Percentiles rank a stretch among this genome's conserved stretches.
These are phyloP conservation scores for Distichodus sexfasciatus DNA, from an alignment of 2,797 vertebrate species.

Conservation along the genomic window DNA sequence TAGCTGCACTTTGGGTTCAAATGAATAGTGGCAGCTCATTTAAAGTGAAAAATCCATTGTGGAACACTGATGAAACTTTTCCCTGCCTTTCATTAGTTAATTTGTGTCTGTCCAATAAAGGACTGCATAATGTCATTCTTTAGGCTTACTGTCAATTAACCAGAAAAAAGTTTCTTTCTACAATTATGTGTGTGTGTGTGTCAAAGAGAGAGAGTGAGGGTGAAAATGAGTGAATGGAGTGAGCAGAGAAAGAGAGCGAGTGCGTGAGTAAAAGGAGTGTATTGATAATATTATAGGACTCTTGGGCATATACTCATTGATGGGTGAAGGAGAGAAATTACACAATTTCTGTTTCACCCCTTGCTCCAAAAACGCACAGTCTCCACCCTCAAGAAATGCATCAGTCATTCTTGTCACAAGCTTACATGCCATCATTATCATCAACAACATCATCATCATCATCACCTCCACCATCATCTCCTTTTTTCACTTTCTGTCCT, in stretches of 20 bases:
- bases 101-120: not conserved
- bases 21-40: not conserved
- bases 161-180: not conserved
- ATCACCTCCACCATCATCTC: conserved; percentile 13
- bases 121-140: not conserved
- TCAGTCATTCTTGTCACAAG: conserved; percentile 39
- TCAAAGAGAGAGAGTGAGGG: not conserved
- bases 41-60: not conserved
- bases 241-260: too few relatives aligned
- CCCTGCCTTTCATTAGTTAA: conserved; percentile 3
- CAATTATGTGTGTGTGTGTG: not conserved
- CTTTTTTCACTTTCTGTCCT: not conserved
- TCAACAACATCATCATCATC: conserved; percentile 12
- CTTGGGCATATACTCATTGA: conserved; percentile 23
- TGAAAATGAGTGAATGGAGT: too few relatives aligned
- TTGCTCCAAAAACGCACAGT: not conserved
- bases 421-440: conserved; percentile 7
- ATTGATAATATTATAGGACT: conserved; percentile 38
- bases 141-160: not conserved
- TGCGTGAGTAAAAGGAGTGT: not conserved
- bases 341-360: conserved; percentile 25
- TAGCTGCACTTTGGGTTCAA: not conserved
- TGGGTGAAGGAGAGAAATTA: conserved; percentile 29
- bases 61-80: not conserved
- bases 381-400: conserved; percentile 38